phyloP scores from a whole-genome alignment of 2,797 vertebrate species.

The Psittacula echo region DNA sequence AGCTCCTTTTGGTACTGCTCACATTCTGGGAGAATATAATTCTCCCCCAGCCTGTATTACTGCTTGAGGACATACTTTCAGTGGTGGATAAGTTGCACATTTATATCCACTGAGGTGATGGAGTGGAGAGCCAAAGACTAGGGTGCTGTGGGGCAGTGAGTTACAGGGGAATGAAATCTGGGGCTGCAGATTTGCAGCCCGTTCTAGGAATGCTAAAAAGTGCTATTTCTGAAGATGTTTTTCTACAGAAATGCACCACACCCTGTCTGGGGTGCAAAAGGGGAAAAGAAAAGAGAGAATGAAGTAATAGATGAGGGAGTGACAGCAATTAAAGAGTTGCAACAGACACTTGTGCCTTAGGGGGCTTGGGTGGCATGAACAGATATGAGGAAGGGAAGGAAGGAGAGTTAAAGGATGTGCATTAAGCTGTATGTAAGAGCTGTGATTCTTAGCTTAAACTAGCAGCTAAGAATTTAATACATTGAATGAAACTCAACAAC shows the following conservation, averaged over 20 bases:
- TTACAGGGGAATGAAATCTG: not conserved
- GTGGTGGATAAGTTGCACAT: not conserved
- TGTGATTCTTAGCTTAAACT: not conserved
- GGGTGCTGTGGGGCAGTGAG: not conserved
- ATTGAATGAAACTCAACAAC: not conserved
- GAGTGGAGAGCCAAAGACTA: not conserved
- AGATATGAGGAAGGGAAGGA: not conserved
- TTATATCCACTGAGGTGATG: not conserved
- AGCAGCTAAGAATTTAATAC: not conserved
- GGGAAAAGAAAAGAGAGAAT: not conserved
- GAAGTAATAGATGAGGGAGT: not conserved
- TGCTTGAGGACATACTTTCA: not conserved
- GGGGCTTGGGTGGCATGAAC: not conserved
- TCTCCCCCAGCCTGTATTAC: not conserved
- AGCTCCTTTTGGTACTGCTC: not conserved
- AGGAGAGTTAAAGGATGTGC: not conserved
- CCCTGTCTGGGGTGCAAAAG: not conserved
- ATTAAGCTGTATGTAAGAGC: not conserved
- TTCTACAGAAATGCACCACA: conserved; percentile 9
- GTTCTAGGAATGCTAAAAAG: not conserved
- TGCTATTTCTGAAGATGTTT: not conserved
- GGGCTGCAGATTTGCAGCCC: not conserved
- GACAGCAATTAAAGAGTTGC: conserved; percentile 37
- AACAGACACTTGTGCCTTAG: conserved; percentile 31
- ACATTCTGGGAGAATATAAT: not conserved